Evolutionary conservation across 2,888 invertebrate genomes (phyloP).

Genomic region (Heliconius ethilla): DNA sequence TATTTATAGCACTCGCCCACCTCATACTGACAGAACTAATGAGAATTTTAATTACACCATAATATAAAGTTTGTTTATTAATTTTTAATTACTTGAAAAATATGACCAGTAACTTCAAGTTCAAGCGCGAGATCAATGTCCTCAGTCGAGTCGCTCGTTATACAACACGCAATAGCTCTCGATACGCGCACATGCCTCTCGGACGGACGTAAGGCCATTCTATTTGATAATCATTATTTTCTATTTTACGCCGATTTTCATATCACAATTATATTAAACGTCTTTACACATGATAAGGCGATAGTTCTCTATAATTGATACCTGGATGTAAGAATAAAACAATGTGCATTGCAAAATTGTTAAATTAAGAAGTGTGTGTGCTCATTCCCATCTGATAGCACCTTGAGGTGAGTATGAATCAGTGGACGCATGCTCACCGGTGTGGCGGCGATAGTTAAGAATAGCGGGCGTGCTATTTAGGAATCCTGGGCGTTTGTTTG

Average conservation of each 20-base stretch:
- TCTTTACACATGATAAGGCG: neutral
- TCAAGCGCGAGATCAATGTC: slow-evolving; percentile 75
- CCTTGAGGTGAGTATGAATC: slow-evolving; percentile 79
- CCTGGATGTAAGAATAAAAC: slow-evolving; percentile 1
- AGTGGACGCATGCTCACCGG: slow-evolving; percentile 76
- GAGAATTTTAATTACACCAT: slow-evolving; percentile 36
- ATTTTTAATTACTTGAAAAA: slow-evolving; percentile 23
- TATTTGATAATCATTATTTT: slow-evolving; percentile 16
- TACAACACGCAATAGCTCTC: slow-evolving; percentile 59
- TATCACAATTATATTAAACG: neutral
- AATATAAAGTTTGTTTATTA: slow-evolving; percentile 27
- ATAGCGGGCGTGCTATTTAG: slow-evolving; percentile 80
- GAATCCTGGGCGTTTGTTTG: slow-evolving; percentile 79
- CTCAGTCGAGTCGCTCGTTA: slow-evolving; percentile 58
- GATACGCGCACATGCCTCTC: slow-evolving; percentile 56
- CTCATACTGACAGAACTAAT: slow-evolving; percentile 20
- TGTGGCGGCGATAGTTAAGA: slow-evolving; percentile 74
- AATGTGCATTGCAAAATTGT: slow-evolving; percentile 24
- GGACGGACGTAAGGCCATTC: slow-evolving; percentile 43
- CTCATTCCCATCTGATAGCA: slow-evolving; percentile 56
- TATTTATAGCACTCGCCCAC: slow-evolving; percentile 38
- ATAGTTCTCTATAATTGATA: neutral
- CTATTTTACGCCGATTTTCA: neutral
- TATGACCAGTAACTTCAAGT: slow-evolving; percentile 56
- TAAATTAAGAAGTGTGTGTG: slow-evolving; percentile 44